Base-by-base conservation (phyloP, 2,113 vertebrate genomes). In the Nicator chloris region DNA sequence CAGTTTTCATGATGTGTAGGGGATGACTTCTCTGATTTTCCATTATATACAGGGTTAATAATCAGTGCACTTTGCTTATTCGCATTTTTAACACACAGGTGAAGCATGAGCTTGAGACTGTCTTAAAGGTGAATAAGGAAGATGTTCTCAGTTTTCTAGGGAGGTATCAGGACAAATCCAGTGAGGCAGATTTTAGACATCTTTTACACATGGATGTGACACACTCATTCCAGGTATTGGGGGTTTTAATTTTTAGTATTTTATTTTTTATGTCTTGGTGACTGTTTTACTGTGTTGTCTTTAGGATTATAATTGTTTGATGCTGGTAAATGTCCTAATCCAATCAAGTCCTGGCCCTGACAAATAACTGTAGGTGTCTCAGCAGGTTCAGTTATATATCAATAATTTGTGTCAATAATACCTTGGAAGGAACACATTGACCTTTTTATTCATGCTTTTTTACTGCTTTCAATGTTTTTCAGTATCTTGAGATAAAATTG, bases 181-280 rank as follows among this genome's bases (percentile, higher is more conserved):
- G 44, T 47, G 81, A 37, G 18, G 42, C 61, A 63, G 91, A 97
- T 45, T 96, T 96, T 86, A 81, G 59, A 45, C 92, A 98, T 40
- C 84, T 97, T 79, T 49, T 98, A 49, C 97, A 95, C 65, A 75
- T 97, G 93, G 98, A 98, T 68, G 45, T 98, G 56, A 96, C 95
- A 42, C 98, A 98, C 50, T 97, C 97, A 18, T 97, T 98, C 37
- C 97, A 98, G 98, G 98, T 99, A 98, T 95, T 69, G 21, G 18
- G 51, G 44, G 17, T 21, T 86, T 90, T 69, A 13, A 69, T 42
- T 78, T 77, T 56, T 66, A 35, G 4, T 7, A 3, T 61, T 72
- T 40, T 63, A 28, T 53, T 79, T 63, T 92, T 83, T n/a, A 40
- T 70, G 28, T 65, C 33, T 86, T 80, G 30, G 8, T 65, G 31